phyloP scores from a whole-genome alignment of 2,797 vertebrate species.

The Hemitrygon akajei region DNA sequence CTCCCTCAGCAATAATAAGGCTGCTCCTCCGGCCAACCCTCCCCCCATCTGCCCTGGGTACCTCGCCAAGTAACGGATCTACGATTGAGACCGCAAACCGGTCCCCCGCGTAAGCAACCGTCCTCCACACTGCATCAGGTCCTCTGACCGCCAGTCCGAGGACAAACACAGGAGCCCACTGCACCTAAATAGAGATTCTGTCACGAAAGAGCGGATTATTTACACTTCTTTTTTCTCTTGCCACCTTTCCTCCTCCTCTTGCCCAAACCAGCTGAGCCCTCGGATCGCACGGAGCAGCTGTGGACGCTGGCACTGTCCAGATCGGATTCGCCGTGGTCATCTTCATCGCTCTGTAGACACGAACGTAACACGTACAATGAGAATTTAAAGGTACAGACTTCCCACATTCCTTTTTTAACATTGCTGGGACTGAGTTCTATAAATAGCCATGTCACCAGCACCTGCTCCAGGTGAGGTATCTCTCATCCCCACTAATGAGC shows the following conservation, averaged over 20 bases:
- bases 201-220: slow-evolving; percentile 33
- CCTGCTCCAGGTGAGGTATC: not conserved
- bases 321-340: slow-evolving; percentile 91
- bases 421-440: not conserved
- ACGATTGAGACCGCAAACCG: too few species aligned
- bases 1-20: not conserved
- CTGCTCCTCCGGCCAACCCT: not conserved
- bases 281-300: slow-evolving; percentile 85
- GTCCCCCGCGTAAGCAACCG: too few species aligned
- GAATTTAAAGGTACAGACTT: not conserved
- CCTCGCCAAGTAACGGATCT: not conserved
- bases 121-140: too few species aligned
- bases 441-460: not conserved
- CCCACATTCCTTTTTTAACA: not conserved
- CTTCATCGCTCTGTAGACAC: slow-evolving; percentile 81
- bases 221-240: slow-evolving; percentile 89
- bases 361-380: slow-evolving; percentile 39
- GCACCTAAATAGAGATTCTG: not conserved
- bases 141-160: too few species aligned
- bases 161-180: not conserved
- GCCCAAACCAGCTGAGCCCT: slow-evolving; percentile 69
- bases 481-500: not conserved
- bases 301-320: slow-evolving; percentile 92
- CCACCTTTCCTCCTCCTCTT: slow-evolving; percentile 79
- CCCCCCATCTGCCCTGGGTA: not conserved